phyloP scores from a whole-genome alignment of 2,888 invertebrate genomes.

The Pasiphila rectangulata region DNA sequence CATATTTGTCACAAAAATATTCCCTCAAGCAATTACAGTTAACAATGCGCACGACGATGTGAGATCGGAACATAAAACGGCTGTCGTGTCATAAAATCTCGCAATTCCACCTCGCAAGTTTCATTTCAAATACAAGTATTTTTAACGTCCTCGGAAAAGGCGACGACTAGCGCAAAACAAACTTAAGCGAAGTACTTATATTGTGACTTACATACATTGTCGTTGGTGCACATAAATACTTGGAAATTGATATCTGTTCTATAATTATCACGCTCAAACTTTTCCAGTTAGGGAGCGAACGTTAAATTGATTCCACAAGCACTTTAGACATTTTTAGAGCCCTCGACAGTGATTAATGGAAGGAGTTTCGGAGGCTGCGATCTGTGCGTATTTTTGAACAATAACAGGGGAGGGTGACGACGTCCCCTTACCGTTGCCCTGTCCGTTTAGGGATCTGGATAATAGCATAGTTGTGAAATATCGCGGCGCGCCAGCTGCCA shows the following conservation, averaged over 20 bases:
- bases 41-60: constrained; percentile 22
- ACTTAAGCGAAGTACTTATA: constrained; percentile 17
- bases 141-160: constrained; percentile 20
- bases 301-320: constrained; percentile 75
- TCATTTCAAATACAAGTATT: constrained; percentile 22
- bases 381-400: constrained; percentile 47
- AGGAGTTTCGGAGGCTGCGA: constrained; percentile 66
- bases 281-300: constrained; percentile 62
- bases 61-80: constrained; percentile 26
- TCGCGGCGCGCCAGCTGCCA: constrained; percentile 59
- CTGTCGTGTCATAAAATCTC: constrained; percentile 27
- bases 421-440: constrained; percentile 48
- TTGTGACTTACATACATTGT: constrained; percentile 25
- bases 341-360: constrained; percentile 78
- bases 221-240: constrained; percentile 39
- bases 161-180: constrained; percentile 24
- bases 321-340: constrained; percentile 73
- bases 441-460: constrained; percentile 49
- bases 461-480: constrained; percentile 66
- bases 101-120: constrained; percentile 25
- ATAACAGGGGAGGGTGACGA: constrained; percentile 61
- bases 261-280: constrained; percentile 71
- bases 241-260: constrained; percentile 67
- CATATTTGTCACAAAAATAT: constrained; percentile 16
- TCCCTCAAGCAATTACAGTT: constrained; percentile 20